Evolutionary conservation across 2,888 invertebrate species (phyloP).

Genomic region (Boloria selene): DNA sequence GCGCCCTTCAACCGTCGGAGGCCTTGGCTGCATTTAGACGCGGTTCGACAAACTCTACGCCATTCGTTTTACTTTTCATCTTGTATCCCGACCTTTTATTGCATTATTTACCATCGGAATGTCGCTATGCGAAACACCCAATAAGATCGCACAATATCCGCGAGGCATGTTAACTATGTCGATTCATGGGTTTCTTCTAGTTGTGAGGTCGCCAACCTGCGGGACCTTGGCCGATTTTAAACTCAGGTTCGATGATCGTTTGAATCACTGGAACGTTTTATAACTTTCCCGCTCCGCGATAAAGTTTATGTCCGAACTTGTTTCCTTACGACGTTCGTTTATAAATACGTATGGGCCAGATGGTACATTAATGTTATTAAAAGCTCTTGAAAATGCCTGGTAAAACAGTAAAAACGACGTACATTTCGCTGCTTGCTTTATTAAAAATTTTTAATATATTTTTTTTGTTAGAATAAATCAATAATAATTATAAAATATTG

Average conservation of each 20-base stretch:
- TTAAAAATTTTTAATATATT: not conserved
- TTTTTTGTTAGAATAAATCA: not conserved
- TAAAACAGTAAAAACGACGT: slow-evolving; percentile 28
- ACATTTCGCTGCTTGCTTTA: slow-evolving; percentile 16
- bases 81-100: slow-evolving; percentile 67
- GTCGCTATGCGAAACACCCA: slow-evolving; percentile 32
- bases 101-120: slow-evolving; percentile 46
- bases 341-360: slow-evolving; percentile 68
- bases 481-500: not conserved
- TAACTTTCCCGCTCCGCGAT: slow-evolving; percentile 68
- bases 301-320: slow-evolving; percentile 70
- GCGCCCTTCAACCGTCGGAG: slow-evolving; percentile 77
- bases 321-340: slow-evolving; percentile 67
- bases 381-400: slow-evolving; percentile 36
- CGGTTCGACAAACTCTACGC: slow-evolving; percentile 75
- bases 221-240: slow-evolving; percentile 80
- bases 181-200: slow-evolving; percentile 40
- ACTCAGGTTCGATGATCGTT: slow-evolving; percentile 72
- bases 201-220: slow-evolving; percentile 62
- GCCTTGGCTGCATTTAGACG: slow-evolving; percentile 80
- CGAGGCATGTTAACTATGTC: slow-evolving; percentile 27
- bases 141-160: slow-evolving; percentile 30
- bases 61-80: slow-evolving; percentile 70
- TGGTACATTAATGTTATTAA: slow-evolving; percentile 47
- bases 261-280: slow-evolving; percentile 61